Evolutionary conservation across 2,113 vertebrate genomes (phyloP).

Genomic region (Nymphicus hollandicus): DNA sequence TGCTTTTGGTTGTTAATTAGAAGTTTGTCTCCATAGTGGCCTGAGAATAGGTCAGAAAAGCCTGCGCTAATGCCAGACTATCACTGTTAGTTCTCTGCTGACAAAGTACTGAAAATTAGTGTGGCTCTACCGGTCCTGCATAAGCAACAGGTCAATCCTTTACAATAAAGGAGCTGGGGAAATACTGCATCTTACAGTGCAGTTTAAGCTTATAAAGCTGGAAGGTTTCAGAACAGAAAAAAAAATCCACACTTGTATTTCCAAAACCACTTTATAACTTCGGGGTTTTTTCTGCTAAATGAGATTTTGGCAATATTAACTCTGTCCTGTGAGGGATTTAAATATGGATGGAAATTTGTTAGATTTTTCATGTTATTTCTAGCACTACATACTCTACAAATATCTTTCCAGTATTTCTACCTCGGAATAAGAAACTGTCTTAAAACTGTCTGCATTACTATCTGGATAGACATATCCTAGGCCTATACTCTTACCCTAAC

Average conservation of each 20-base stretch:
- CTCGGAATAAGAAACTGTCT: neutral
- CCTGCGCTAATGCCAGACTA: neutral
- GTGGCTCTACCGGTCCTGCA: neutral
- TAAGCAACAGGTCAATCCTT: neutral
- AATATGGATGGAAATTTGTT: neutral
- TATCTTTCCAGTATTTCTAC: neutral
- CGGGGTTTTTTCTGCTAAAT: neutral
- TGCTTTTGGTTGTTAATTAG: neutral
- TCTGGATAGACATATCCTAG: neutral
- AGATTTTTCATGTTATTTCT: neutral
- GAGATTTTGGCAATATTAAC: neutral
- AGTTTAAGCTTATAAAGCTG: neutral
- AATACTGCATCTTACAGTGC: neutral
- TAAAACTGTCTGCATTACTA: neutral
- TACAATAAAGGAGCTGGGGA: neutral
- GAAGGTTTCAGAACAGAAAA: neutral
- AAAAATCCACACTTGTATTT: neutral
- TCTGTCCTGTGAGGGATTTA: neutral
- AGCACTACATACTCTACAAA: neutral
- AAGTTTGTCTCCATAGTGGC: neutral
- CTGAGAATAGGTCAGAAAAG: neutral
- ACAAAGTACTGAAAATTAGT: neutral
- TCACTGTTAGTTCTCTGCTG: neutral
- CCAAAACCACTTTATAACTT: neutral
- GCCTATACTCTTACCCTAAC: accelerated